These are phyloP conservation scores for Catharus bicknelli DNA, from an alignment of 2,113 vertebrate species.

Conservation along the genomic window DNA sequence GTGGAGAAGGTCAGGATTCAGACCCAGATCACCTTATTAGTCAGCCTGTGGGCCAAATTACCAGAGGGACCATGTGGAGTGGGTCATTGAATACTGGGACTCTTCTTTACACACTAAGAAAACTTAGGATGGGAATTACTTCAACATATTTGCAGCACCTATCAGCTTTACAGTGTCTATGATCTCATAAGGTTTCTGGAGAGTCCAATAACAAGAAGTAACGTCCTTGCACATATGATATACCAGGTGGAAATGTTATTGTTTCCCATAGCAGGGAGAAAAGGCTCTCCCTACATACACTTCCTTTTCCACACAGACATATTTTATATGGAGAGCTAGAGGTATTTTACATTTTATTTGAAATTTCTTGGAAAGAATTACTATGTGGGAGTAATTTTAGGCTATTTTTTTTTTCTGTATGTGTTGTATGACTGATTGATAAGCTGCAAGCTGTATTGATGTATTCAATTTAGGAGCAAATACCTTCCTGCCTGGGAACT, in stretches of 20 bases:
- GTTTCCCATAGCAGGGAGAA: neutral
- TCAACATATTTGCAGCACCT: neutral
- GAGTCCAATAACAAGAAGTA: neutral
- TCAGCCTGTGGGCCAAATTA: neutral
- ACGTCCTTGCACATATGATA: neutral
- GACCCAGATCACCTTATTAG: neutral
- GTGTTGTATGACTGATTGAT: neutral
- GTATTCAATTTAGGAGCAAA: accelerated
- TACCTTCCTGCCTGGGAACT: neutral
- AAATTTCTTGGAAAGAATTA: neutral
- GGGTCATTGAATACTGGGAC: neutral
- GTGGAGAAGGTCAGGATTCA: neutral
- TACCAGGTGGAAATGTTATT: neutral
- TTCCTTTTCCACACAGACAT: neutral
- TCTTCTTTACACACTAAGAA: neutral
- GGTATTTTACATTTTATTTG: neutral
- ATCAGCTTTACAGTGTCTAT: neutral
- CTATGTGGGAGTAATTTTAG: neutral
- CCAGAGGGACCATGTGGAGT: neutral
- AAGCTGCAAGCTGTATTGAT: neutral
- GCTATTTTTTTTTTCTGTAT: neutral
- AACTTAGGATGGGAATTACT: neutral
- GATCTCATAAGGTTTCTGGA: neutral
- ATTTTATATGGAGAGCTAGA: neutral
- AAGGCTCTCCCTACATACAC: neutral